These are phyloP conservation scores for Crotalus viridis DNA, from an alignment of 2,113 vertebrate species.

Conservation along the genomic window DNA sequence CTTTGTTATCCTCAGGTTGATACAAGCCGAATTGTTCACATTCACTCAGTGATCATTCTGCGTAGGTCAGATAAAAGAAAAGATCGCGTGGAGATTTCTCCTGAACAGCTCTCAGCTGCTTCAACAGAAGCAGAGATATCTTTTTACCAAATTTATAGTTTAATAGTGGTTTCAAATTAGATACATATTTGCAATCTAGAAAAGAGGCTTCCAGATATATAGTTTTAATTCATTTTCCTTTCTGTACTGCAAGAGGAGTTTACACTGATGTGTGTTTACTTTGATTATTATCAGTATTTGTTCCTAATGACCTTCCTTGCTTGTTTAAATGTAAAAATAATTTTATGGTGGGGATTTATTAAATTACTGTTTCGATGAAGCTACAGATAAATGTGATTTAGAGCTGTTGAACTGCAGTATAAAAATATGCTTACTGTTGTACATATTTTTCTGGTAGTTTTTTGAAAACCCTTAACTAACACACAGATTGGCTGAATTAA, in stretches of 20 bases:
- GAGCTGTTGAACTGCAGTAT: neutral
- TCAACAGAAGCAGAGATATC: slow-evolving; percentile 96
- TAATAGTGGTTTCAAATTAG: fast-evolving
- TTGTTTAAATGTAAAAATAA: neutral
- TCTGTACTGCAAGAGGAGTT: neutral
- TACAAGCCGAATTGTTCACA: slow-evolving; percentile 83
- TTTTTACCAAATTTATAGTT: slow-evolving; percentile 55
- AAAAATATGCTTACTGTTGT: neutral
- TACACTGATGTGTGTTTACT: neutral
- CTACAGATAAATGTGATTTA: neutral
- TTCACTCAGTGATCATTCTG: slow-evolving; percentile 96
- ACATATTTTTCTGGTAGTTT: neutral
- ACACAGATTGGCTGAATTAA: slow-evolving; percentile 89
- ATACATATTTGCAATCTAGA: neutral
- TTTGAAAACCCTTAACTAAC: slow-evolving; percentile 65
- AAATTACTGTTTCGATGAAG: neutral
- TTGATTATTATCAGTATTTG: neutral
- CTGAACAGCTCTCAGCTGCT: slow-evolving; percentile 95
- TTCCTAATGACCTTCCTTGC: neutral
- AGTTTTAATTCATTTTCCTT: neutral
- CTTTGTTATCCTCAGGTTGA: slow-evolving; percentile 69
- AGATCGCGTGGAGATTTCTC: slow-evolving; percentile 95
- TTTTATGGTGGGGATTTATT: neutral
- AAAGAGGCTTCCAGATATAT: neutral
- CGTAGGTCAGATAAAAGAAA: slow-evolving; percentile 96